Conservation (phyloP, 2,888 invertebrate species). For the Uloborus plumipes region DNA sequence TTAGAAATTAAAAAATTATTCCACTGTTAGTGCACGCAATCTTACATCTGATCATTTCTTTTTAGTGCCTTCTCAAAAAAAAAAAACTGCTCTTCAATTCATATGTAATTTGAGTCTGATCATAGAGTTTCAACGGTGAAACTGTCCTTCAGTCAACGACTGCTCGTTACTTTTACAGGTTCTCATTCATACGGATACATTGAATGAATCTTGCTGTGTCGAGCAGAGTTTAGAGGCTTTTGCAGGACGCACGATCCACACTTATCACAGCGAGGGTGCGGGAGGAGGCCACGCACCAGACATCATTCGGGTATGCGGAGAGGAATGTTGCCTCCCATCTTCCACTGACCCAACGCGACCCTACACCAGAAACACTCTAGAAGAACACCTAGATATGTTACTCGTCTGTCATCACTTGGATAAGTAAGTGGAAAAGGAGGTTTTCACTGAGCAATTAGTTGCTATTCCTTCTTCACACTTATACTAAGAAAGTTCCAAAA, state of each 20-base stretch:
- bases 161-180: conserved; percentile 66
- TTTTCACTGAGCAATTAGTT: too few relatives aligned
- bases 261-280: conserved; percentile 71
- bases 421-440: conserved; percentile 67
- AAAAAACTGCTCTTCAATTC: not conserved
- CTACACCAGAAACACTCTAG: conserved; percentile 70
- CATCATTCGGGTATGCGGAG: conserved; percentile 69
- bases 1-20: too few relatives aligned
- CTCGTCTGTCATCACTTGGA: conserved; percentile 71
- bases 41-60: not conserved
- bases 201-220: conserved; percentile 70
- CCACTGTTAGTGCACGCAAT: too few relatives aligned
- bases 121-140: not conserved
- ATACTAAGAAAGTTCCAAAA: too few relatives aligned
- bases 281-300: conserved; percentile 71
- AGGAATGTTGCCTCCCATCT: conserved; percentile 69
- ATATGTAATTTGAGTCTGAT: not conserved
- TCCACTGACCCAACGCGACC: conserved; percentile 71
- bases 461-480: too few relatives aligned
- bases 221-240: conserved; percentile 70
- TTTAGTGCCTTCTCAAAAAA: not conserved
- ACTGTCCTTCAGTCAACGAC: not conserved
- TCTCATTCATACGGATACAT: conserved; percentile 71
- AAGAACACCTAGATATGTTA: conserved; percentile 71
- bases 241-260: conserved; percentile 69